Evolutionary conservation across 2,113 vertebrate species (phyloP).

Genomic region (Heterotilapia buettikoferi): DNA sequence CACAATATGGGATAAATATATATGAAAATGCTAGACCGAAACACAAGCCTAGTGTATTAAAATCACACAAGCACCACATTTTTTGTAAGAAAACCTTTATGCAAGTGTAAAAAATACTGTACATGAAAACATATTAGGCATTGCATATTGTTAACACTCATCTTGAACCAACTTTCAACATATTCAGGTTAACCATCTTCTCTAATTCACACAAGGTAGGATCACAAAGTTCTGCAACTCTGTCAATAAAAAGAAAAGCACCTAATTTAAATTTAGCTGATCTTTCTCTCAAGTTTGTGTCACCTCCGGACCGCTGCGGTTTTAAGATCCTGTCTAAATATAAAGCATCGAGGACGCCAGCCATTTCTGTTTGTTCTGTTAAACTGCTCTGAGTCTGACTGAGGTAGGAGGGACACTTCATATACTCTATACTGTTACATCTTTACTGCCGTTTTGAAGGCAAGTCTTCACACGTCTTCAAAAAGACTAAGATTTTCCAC

Average conservation of each 20-base stretch:
- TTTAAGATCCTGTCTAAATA: neutral
- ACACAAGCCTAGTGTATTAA: accelerated
- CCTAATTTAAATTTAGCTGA: neutral
- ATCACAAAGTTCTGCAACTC: neutral
- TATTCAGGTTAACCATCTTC: neutral
- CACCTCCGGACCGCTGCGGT: neutral
- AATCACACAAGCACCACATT: neutral
- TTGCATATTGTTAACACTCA: neutral
- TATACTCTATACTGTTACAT: neutral
- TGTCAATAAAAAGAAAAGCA: neutral
- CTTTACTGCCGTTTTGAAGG: neutral
- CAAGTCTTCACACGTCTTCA: neutral
- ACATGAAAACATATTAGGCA: neutral
- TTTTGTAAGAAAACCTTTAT: neutral
- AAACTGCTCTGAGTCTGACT: neutral
- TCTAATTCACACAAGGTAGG: neutral
- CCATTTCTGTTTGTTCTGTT: neutral
- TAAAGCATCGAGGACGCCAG: neutral
- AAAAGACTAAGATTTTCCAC: neutral
- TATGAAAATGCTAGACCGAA: neutral
- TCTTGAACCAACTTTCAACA: neutral
- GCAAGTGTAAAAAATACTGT: neutral
- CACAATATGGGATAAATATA: neutral
- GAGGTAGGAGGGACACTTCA: neutral
- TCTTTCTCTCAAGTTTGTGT: neutral